Evolutionary conservation across 1,140 invertebrate species (phyloP).

Genomic region (Paraescarpia echinospica): DNA sequence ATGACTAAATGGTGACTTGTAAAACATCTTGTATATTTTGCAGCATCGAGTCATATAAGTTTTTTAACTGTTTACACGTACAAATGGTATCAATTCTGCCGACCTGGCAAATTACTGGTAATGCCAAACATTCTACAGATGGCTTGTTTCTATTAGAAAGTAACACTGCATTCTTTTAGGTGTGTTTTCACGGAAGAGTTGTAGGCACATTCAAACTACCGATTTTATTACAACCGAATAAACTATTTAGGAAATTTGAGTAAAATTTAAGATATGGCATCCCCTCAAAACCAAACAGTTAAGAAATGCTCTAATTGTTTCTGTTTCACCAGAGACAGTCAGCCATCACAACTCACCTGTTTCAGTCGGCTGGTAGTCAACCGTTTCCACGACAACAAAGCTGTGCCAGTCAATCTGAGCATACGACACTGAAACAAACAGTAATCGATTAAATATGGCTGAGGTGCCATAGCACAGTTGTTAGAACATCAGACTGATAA

Average conservation of each 20-base stretch:
- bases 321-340: too few relatives aligned
- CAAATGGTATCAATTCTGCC: too few relatives aligned
- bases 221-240: background rate
- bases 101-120: too few relatives aligned
- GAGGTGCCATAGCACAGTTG: background rate
- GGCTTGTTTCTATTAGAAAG: too few relatives aligned
- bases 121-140: too few relatives aligned
- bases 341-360: slow-evolving; percentile 68
- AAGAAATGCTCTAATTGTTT: background rate
- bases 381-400: slow-evolving; percentile 99
- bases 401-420: slow-evolving; percentile 99
- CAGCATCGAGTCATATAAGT: too few relatives aligned
- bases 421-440: slow-evolving; percentile 73
- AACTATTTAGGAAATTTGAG: background rate
- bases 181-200: background rate
- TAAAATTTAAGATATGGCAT: slow-evolving; percentile 1
- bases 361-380: slow-evolving; percentile 97
- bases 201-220: background rate
- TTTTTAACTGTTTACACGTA: too few relatives aligned
- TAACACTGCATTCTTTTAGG: too few relatives aligned
- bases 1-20: too few relatives aligned
- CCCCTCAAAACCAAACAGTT: background rate
- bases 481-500: slow-evolving; percentile 34
- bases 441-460: background rate
- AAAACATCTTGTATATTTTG: too few relatives aligned